These are phyloP conservation scores for Drosophila micromelanica DNA, from an alignment of 1,140 invertebrate genomes.

Conservation along the genomic window DNA sequence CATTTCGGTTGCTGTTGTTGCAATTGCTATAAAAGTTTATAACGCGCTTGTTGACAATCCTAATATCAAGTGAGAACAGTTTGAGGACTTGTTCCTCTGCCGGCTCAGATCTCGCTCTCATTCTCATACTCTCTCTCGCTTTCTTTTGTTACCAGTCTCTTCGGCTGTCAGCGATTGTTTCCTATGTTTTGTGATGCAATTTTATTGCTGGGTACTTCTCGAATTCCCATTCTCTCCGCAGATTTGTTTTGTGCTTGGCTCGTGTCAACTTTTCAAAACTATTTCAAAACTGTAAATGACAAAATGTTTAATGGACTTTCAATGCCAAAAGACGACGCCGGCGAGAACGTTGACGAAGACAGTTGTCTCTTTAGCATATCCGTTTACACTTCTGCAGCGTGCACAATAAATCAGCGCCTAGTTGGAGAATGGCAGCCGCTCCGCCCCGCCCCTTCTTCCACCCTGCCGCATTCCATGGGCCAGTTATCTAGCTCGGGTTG, in stretches of 20 bases:
- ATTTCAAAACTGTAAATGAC: constrained; percentile 84
- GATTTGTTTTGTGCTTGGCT: constrained; percentile 62
- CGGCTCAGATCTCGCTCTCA: constrained; percentile 7
- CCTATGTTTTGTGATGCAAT: constrained; percentile 61
- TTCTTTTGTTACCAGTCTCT: constrained; percentile 14
- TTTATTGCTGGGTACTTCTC: constrained; percentile 53
- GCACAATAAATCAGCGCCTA: constrained; percentile 79
- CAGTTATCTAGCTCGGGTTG: constrained; percentile 42
- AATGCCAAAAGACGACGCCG: constrained; percentile 64
- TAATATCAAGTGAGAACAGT: constrained; percentile 62
- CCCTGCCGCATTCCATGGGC: background rate
- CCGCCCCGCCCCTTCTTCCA: constrained; percentile 7
- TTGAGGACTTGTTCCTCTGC: constrained; percentile 6
- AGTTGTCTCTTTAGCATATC: constrained; percentile 61
- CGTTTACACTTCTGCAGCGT: constrained; percentile 67
- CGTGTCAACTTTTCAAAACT: constrained; percentile 82
- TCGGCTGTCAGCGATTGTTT: constrained; percentile 73
- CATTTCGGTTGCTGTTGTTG: constrained; percentile 48
- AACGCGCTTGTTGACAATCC: constrained; percentile 80
- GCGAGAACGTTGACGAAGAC: constrained; percentile 17
- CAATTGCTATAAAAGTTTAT: constrained; percentile 77
- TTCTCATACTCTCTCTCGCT: background rate
- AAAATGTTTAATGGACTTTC: constrained; percentile 84
- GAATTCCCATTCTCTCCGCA: constrained; percentile 12
- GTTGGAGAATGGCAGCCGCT: constrained; percentile 46